Evolutionary conservation across 1,140 invertebrate species (phyloP).

Genomic region (Pissodes strobi): DNA sequence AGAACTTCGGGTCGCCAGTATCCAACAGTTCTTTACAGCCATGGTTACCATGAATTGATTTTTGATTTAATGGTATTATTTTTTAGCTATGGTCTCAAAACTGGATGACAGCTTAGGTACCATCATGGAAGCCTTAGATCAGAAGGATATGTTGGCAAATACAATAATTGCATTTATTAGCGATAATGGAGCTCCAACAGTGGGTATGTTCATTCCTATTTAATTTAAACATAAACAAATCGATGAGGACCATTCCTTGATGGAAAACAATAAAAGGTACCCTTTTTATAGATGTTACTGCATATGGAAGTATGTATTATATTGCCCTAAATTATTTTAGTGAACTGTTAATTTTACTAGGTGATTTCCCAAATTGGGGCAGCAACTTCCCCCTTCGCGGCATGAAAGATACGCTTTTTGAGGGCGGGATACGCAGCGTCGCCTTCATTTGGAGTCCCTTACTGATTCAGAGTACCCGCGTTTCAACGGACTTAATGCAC

Average conservation of each 20-base stretch:
- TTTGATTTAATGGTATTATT: too few species aligned
- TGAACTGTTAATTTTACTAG: constrained; percentile 11
- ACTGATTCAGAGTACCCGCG: constrained; percentile 57
- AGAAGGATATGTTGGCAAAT: constrained; percentile 65
- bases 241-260: too few species aligned
- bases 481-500: constrained; percentile 67
- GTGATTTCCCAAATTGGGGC: constrained; percentile 61
- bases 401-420: constrained; percentile 61
- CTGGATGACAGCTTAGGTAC: constrained; percentile 72
- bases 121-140: constrained; percentile 64
- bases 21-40: too few species aligned
- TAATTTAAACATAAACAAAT: background rate
- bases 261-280: too few species aligned
- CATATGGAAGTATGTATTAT: too few species aligned
- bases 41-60: too few species aligned
- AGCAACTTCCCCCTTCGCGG: constrained; percentile 71
- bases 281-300: too few species aligned
- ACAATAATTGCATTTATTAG: constrained; percentile 74
- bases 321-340: too few species aligned
- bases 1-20: background rate
- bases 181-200: constrained; percentile 67
- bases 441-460: constrained; percentile 64
- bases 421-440: constrained; percentile 69
- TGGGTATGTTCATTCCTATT: constrained; percentile 39
- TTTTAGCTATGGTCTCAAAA: constrained; percentile 70